phyloP scores from a whole-genome alignment of 92 coral and sea anemone genomes.

The Plumapathes pennacea region DNA sequence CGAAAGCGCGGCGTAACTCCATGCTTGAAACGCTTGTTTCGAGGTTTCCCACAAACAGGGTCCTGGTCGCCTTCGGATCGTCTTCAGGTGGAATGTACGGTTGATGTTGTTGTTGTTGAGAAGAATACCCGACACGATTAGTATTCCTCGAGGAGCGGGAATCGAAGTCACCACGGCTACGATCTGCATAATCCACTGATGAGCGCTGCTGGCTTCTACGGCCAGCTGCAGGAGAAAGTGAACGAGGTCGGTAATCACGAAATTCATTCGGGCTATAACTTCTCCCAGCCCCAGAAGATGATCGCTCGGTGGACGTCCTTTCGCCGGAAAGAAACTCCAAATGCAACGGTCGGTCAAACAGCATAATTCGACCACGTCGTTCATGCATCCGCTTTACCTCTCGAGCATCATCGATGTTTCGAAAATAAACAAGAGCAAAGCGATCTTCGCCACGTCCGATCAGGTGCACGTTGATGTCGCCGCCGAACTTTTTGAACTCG shows the following conservation, averaged over 20 bases:
- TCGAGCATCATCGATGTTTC: slow-evolving; percentile 88
- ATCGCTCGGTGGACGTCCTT: slow-evolving; percentile 72
- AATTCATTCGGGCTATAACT: slow-evolving; percentile 82
- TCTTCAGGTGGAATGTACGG: slow-evolving; percentile 84
- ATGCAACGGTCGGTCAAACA: slow-evolving; percentile 85
- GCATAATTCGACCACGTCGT: slow-evolving; percentile 81
- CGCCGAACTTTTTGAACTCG: slow-evolving; percentile 98
- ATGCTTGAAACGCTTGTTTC: slow-evolving; percentile 96
- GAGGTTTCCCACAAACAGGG: slow-evolving; percentile 96
- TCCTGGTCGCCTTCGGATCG: slow-evolving; percentile 98
- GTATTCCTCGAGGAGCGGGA: slow-evolving; percentile 60
- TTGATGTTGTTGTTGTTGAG: slow-evolving; percentile 45
- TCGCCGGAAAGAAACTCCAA: slow-evolving; percentile 80
- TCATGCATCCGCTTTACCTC: slow-evolving; percentile 92
- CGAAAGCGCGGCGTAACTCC: slow-evolving; percentile 94
- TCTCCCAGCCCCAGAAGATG: too few species aligned
- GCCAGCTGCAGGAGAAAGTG: slow-evolving; percentile 61
- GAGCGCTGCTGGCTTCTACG: slow-evolving; percentile 73
- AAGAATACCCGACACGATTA: slow-evolving; percentile 49
- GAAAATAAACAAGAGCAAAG: slow-evolving; percentile 95
- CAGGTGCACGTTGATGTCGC: slow-evolving; percentile 85
- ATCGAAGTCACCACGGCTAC: slow-evolving; percentile 77
- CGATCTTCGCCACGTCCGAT: slow-evolving; percentile 98
- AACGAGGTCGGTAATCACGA: slow-evolving; percentile 68
- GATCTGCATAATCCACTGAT: slow-evolving; percentile 68